phyloP scores from a whole-genome alignment of 92 coral and sea anemone genomes.

The Phenganax stokvisi region DNA sequence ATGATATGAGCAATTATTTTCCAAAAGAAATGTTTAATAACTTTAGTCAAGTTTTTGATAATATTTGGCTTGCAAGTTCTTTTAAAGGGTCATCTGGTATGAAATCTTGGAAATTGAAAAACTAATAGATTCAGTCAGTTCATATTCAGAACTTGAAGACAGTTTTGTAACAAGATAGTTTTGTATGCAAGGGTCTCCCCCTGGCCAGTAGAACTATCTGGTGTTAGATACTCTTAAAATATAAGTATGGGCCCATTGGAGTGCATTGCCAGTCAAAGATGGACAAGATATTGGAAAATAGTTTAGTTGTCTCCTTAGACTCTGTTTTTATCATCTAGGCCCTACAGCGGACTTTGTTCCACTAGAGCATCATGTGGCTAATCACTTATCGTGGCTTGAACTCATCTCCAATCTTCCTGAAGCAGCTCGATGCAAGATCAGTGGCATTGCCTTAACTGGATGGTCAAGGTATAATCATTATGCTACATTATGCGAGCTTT shows the following conservation, averaged over 20 bases:
- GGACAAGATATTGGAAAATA: too few species aligned
- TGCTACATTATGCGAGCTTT: slow-evolving; percentile 35
- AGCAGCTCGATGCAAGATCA: slow-evolving; percentile 49
- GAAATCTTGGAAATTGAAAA: neutral
- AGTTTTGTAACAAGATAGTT: too few species aligned
- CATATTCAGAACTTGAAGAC: too few species aligned
- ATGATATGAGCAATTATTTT: slow-evolving; percentile 32
- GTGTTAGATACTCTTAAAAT: too few species aligned
- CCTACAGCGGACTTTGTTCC: slow-evolving; percentile 79
- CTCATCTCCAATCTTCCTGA: slow-evolving; percentile 61
- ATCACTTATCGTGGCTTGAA: slow-evolving; percentile 76
- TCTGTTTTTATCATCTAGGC: slow-evolving; percentile 44
- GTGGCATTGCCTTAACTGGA: slow-evolving; percentile 87
- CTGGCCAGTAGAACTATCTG: too few species aligned
- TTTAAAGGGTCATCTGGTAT: slow-evolving; percentile 64
- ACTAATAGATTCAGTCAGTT: too few species aligned
- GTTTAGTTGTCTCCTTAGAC: neutral
- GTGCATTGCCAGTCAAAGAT: too few species aligned
- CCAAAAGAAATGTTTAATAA: slow-evolving; percentile 66
- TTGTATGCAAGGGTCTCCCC: too few species aligned
- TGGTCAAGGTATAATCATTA: slow-evolving; percentile 78
- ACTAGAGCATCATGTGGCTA: slow-evolving; percentile 71
- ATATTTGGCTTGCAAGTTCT: slow-evolving; percentile 90
- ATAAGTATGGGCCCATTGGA: too few species aligned
- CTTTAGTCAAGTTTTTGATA: slow-evolving; percentile 73